Conservation (phyloP, 1,140 invertebrate genomes). For the Pseudoatta argentina region DNA sequence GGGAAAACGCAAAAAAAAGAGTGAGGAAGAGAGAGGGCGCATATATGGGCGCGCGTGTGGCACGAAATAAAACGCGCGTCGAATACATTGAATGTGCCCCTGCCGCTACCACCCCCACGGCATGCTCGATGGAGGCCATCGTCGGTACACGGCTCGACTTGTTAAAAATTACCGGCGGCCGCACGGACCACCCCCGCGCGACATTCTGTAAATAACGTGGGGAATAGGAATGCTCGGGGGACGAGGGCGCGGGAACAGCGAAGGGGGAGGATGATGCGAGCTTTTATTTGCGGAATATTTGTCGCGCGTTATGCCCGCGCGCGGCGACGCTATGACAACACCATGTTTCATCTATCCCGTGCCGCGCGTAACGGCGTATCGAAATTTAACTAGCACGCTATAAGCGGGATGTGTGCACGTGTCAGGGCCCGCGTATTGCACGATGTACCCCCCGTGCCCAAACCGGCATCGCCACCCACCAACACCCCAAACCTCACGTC, state of each 20-base stretch:
- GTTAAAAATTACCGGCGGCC: constrained; percentile 71
- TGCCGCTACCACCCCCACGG: not conserved
- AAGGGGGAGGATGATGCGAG: constrained; percentile 39
- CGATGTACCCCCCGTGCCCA: constrained; percentile 37
- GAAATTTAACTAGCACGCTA: constrained; percentile 74
- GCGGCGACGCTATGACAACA: constrained; percentile 72
- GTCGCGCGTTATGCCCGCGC: constrained; percentile 72
- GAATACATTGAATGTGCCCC: constrained; percentile 57
- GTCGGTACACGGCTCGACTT: constrained; percentile 64
- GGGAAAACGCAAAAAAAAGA: constrained; percentile 60
- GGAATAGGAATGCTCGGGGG: not conserved
- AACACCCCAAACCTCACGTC: constrained; percentile 34
- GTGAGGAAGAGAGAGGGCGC: constrained; percentile 24
- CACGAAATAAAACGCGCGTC: constrained; percentile 75
- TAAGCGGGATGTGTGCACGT: constrained; percentile 51
- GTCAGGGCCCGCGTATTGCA: constrained; percentile 44
- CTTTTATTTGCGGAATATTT: constrained; percentile 83
- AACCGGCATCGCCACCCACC: constrained; percentile 23
- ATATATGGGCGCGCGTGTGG: constrained; percentile 58
- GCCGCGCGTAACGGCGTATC: constrained; percentile 66
- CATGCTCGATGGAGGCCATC: constrained; percentile 56
- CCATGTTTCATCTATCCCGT: constrained; percentile 76
- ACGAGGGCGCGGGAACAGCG: not conserved
- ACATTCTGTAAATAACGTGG: constrained; percentile 73
- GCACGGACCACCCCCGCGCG: constrained; percentile 61